Evolutionary conservation across 1,140 invertebrate species (phyloP).

Genomic region (Ooceraea biroi): DNA sequence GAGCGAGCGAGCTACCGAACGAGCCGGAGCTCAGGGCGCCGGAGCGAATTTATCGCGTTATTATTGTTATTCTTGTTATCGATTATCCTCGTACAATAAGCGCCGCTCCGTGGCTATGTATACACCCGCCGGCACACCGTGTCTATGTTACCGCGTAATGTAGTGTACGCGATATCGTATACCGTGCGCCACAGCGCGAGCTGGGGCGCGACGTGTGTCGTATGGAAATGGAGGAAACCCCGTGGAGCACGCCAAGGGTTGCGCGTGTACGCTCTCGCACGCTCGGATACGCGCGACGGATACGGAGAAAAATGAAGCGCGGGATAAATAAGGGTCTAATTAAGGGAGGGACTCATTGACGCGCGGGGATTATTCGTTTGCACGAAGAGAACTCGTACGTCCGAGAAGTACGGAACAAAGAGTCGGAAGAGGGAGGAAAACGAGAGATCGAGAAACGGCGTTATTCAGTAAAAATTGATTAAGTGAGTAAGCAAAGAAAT

Average conservation of each 20-base stretch:
- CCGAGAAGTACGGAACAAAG: too few species aligned
- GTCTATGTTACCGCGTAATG: constrained; percentile 50
- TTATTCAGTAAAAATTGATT: constrained; percentile 30
- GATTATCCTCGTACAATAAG: constrained; percentile 63
- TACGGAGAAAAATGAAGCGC: constrained; percentile 32
- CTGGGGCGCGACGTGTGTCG: constrained; percentile 40
- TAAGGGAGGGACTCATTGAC: constrained; percentile 5
- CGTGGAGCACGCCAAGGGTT: constrained; percentile 31
- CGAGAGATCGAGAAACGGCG: neutral
- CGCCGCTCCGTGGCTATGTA: constrained; percentile 58
- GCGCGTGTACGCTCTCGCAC: constrained; percentile 7
- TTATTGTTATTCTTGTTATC: constrained; percentile 65
- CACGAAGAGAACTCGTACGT: neutral
- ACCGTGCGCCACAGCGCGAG: neutral
- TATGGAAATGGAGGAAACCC: constrained; percentile 58
- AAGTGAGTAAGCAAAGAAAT: neutral
- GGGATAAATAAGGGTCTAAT: neutral
- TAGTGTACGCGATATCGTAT: constrained; percentile 16
- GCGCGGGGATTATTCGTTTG: neutral
- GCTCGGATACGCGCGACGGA: neutral
- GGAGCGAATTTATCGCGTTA: constrained; percentile 61
- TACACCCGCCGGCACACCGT: constrained; percentile 46
- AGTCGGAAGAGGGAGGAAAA: too few species aligned
- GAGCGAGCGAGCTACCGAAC: neutral
- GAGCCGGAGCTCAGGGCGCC: constrained; percentile 32